Evolutionary conservation across 2,797 vertebrate genomes (phyloP).

Genomic region (Alosa sapidissima): DNA sequence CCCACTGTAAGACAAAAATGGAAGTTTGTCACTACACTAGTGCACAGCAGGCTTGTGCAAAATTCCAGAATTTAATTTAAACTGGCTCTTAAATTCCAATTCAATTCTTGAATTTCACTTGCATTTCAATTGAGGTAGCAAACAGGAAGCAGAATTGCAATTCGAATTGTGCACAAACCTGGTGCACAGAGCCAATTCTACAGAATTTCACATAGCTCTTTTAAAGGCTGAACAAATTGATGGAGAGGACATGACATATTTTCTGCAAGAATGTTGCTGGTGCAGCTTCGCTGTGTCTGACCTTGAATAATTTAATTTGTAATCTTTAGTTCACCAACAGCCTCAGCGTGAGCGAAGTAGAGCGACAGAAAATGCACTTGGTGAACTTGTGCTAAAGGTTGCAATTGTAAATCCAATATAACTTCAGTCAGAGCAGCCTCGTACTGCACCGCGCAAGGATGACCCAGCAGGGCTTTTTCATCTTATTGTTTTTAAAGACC

Average conservation of each 20-base stretch:
- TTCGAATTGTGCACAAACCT: neutral
- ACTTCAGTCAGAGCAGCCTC: neutral
- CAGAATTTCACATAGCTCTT: too few species aligned
- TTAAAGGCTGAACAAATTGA: neutral
- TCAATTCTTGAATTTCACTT: too few species aligned
- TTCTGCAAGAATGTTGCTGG: neutral
- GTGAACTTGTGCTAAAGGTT: neutral
- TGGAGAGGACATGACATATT: neutral
- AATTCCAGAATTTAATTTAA: too few species aligned
- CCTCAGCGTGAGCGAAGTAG: too few species aligned
- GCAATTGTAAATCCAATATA: neutral
- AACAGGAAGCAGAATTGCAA: too few species aligned
- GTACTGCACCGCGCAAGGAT: neutral
- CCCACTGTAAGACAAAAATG: too few species aligned
- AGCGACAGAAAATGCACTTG: neutral
- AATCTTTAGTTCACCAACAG: neutral
- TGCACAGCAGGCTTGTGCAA: too few species aligned
- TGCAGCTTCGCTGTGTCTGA: neutral
- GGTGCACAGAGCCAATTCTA: too few species aligned
- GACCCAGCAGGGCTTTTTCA: neutral
- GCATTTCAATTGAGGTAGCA: too few species aligned
- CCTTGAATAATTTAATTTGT: neutral
- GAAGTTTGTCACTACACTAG: too few species aligned
- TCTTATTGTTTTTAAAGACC: slow-evolving; percentile 10
- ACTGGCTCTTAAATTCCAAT: too few species aligned